These are phyloP conservation scores for Scomberomorus guttatus DNA, from an alignment of 2,797 vertebrate species.

Conservation along the genomic window DNA sequence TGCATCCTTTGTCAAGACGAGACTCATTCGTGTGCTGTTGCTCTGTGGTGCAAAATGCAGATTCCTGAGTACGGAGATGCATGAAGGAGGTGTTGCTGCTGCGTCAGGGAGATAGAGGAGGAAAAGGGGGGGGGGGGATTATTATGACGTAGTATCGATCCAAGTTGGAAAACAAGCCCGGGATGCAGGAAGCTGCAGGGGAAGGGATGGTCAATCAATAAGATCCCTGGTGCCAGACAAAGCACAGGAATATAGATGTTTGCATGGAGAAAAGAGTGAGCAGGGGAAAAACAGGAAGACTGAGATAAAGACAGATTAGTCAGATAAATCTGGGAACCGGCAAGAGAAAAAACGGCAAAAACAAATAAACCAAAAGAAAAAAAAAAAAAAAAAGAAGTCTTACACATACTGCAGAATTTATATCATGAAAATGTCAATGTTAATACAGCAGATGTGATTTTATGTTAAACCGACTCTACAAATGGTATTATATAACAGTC, in stretches of 20 bases:
- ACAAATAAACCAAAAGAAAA: neutral
- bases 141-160: conserved; percentile 67
- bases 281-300: conserved; percentile 11
- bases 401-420: conserved; percentile 23
- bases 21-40: conserved; percentile 10
- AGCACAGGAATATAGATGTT: conserved; percentile 53
- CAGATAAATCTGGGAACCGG: neutral
- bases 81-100: conserved; percentile 32
- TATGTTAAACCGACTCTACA: conserved; percentile 39
- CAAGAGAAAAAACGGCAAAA: neutral
- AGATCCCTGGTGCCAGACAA: conserved; percentile 43
- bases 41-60: conserved; percentile 45
- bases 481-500: conserved; percentile 52
- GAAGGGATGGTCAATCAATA: conserved; percentile 54
- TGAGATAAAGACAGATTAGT: conserved; percentile 43
- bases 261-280: conserved; percentile 28
- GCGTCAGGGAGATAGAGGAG: conserved; percentile 32
- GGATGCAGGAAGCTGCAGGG: conserved; percentile 58
- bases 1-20: conserved; percentile 50
- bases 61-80: conserved; percentile 45
- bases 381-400: neutral
- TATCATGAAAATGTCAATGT: conserved; percentile 26
- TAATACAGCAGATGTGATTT: conserved; percentile 40
- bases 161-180: conserved; percentile 55
- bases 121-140: conserved; percentile 22